Percentiles rank a stretch among this genome's conserved stretches.
Evolutionary conservation across 2,888 invertebrate genomes (phyloP).

Genomic region (Lumbricus terrestris): DNA sequence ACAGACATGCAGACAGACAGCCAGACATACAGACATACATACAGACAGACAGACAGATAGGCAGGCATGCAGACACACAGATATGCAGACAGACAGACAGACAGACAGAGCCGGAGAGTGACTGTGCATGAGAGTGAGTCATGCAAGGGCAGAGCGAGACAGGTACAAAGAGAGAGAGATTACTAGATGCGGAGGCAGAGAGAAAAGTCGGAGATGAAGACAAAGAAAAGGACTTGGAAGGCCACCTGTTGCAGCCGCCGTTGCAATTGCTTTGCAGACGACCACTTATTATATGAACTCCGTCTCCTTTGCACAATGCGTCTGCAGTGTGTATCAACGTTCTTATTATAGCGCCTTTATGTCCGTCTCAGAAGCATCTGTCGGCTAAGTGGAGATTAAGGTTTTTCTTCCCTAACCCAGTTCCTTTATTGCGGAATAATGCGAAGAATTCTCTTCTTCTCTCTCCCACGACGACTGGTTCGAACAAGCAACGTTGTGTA

Average conservation of each 20-base stretch:
- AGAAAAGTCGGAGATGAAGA: background rate
- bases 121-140: too few relatives aligned
- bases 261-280: background rate
- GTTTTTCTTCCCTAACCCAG: background rate
- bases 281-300: background rate
- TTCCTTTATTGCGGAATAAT: background rate
- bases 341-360: background rate
- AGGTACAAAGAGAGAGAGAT: background rate
- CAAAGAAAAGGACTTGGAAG: background rate
- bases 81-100: background rate
- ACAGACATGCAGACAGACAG: background rate
- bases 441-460: background rate
- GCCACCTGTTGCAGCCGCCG: background rate
- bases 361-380: background rate
- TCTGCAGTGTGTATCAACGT: background rate
- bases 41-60: too few relatives aligned
- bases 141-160: background rate
- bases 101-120: background rate
- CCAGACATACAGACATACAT: background rate
- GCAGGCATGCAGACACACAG: too few relatives aligned
- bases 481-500: background rate
- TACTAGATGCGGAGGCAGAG: background rate
- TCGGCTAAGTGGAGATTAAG: background rate
- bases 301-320: background rate
- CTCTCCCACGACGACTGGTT: too few relatives aligned